Evolutionary conservation across 2,113 vertebrate species (phyloP).

Genomic region (Xenopus borealis): DNA sequence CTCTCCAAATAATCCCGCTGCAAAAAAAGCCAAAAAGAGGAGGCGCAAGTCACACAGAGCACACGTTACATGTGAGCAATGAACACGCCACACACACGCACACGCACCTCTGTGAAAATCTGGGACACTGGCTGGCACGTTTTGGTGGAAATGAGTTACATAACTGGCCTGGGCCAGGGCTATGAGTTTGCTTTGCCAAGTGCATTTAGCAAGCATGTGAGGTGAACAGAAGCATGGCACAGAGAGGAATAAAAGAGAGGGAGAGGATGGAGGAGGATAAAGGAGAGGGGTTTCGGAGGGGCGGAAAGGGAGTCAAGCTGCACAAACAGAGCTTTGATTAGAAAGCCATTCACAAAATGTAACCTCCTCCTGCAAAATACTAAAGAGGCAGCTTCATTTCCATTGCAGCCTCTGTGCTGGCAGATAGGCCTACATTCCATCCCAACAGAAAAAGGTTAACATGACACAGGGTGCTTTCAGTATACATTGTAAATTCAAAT

Average conservation of each 20-base stretch:
- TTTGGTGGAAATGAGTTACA: background rate
- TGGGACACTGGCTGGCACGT: background rate
- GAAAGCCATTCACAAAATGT: slow-evolving; percentile 15
- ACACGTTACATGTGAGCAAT: slow-evolving; percentile 13
- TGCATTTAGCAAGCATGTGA: background rate
- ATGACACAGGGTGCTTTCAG: background rate
- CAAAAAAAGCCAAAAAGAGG: background rate
- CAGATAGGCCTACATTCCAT: too few relatives aligned
- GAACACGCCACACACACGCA: background rate
- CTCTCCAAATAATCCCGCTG: background rate
- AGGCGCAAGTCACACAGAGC: slow-evolving; percentile 16
- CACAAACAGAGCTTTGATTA: slow-evolving; percentile 6
- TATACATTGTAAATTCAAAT: background rate
- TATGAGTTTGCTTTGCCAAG: too few relatives aligned
- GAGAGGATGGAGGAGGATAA: too few relatives aligned
- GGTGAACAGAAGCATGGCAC: too few relatives aligned
- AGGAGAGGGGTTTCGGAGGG: background rate
- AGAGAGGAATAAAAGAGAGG: background rate
- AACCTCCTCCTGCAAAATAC: background rate
- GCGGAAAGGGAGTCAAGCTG: background rate
- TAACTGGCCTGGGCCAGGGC: too few relatives aligned
- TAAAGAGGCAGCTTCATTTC: background rate
- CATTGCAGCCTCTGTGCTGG: background rate
- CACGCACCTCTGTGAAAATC: slow-evolving; percentile 4
- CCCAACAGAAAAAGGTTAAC: background rate